Conservation (phyloP, 2,113 vertebrate species). For the Caloenas nicobarica region DNA sequence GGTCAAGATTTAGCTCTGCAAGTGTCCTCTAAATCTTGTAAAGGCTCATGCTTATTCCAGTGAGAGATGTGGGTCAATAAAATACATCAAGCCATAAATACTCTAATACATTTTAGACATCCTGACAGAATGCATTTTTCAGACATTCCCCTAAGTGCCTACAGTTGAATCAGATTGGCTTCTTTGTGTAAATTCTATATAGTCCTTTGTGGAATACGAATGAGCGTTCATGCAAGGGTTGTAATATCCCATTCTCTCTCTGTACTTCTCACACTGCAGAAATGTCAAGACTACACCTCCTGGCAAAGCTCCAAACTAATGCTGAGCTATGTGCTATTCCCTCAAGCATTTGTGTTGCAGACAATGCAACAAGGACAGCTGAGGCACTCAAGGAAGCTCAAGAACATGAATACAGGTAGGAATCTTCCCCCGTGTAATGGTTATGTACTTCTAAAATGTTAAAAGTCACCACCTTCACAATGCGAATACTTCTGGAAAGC, state of each 20-base stretch:
- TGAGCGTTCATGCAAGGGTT: background rate
- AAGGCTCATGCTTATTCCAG: background rate
- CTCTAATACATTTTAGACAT: background rate
- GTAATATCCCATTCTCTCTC: background rate
- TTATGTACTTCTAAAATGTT: background rate
- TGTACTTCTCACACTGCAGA: background rate
- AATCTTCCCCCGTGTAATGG: background rate
- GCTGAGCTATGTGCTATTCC: background rate
- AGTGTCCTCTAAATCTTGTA: conserved; percentile 6
- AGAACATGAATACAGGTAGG: background rate
- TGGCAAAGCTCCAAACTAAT: background rate
- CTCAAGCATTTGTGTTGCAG: background rate
- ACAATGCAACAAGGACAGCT: background rate
- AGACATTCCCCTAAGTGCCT: background rate
- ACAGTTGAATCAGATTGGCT: background rate
- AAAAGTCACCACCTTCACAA: background rate
- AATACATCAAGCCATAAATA: conserved; percentile 2
- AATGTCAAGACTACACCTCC: background rate
- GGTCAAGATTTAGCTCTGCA: background rate
- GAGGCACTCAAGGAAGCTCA: background rate
- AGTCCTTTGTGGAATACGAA: background rate
- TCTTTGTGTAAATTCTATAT: background rate
- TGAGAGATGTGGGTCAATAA: background rate
- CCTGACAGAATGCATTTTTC: background rate
- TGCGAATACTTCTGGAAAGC: background rate